Percentiles rank a stretch among this genome's conserved stretches.
Evolutionary conservation across 2,797 vertebrate genomes (phyloP).

Genomic region (Clarias fuscus): DNA sequence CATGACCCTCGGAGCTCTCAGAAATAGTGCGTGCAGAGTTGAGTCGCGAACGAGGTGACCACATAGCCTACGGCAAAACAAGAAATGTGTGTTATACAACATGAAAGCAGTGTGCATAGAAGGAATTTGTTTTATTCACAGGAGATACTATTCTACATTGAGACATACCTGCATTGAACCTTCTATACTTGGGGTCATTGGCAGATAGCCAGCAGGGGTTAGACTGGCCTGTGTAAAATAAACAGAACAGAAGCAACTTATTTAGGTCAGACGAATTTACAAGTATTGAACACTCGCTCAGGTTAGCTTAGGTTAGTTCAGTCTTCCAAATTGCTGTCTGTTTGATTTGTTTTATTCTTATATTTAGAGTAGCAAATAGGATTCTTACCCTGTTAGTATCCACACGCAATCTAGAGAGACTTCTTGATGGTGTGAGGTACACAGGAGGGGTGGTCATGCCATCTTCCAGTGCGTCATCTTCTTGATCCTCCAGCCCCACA

Average conservation of each 20-base stretch:
- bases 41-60: slow-evolving; percentile 76
- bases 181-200: slow-evolving; percentile 86
- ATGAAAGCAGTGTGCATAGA: background rate
- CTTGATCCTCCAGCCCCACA: slow-evolving; percentile 70
- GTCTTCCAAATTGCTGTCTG: background rate
- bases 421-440: slow-evolving; percentile 66
- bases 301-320: background rate
- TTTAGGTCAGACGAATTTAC: background rate
- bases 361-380: background rate
- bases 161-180: slow-evolving; percentile 75
- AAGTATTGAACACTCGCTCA: background rate
- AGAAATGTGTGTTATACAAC: slow-evolving; percentile 3
- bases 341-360: background rate
- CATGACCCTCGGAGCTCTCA: slow-evolving; percentile 87
- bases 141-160: background rate
- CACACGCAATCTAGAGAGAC: slow-evolving; percentile 66
- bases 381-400: slow-evolving; percentile 69
- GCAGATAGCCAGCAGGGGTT: slow-evolving; percentile 81
- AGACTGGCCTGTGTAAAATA: slow-evolving; percentile 59
- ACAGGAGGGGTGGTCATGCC: slow-evolving; percentile 55
- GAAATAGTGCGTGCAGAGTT: slow-evolving; percentile 82
- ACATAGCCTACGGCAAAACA: slow-evolving; percentile 57
- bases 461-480: slow-evolving; percentile 57
- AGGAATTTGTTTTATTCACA: background rate
- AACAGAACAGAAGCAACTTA: background rate